Evolutionary conservation across 2,113 vertebrate species (phyloP).

Genomic region (Ahaetulla prasina): DNA sequence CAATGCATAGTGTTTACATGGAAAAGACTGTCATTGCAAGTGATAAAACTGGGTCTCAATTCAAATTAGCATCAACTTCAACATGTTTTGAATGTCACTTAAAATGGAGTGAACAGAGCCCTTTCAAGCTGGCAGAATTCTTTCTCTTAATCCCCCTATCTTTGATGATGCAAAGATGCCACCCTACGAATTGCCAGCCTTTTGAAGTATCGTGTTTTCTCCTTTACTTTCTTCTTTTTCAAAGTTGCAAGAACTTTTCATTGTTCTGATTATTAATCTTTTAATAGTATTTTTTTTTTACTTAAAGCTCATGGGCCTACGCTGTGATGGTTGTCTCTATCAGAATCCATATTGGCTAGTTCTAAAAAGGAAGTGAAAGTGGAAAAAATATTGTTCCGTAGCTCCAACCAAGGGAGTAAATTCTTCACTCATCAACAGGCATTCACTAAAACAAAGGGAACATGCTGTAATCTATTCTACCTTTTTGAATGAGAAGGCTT

Average conservation of each 20-base stretch:
- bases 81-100: not conserved
- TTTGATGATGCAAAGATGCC: not conserved
- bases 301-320: not conserved
- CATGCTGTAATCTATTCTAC: not conserved
- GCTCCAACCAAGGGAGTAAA: not conserved
- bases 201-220: not conserved
- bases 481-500: not conserved
- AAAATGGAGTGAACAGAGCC: not conserved
- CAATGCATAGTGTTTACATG: not conserved
- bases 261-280: not conserved
- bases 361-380: not conserved
- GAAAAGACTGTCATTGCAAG: not conserved
- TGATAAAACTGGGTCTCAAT: not conserved
- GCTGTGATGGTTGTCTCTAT: not conserved
- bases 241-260: not conserved
- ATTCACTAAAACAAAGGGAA: not conserved
- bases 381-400: not conserved
- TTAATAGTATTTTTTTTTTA: not conserved
- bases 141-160: not conserved
- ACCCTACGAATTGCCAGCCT: not conserved
- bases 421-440: not conserved
- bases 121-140: not conserved
- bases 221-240: not conserved
- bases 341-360: not conserved
- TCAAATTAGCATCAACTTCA: not conserved